Evolutionary conservation across 2,113 vertebrate genomes (phyloP).

Genomic region (Pagrus major): DNA sequence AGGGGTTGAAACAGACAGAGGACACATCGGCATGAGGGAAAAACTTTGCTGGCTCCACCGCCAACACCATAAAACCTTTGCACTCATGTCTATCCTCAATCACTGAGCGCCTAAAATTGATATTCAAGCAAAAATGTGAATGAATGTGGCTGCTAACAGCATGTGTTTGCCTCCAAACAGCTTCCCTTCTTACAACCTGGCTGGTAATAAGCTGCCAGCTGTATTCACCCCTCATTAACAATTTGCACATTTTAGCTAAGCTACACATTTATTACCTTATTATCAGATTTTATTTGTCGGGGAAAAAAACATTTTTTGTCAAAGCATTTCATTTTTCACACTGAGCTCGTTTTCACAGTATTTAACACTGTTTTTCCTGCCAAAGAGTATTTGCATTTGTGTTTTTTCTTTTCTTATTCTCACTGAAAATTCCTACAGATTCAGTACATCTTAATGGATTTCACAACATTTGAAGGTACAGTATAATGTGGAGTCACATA

Average conservation of each 20-base stretch:
- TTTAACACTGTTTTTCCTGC: constrained; percentile 18
- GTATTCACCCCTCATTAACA: constrained; percentile 66
- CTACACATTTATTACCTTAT: constrained; percentile 60
- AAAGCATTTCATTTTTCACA: constrained; percentile 37
- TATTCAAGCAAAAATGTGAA: constrained; percentile 36
- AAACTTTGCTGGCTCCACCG: constrained; percentile 22
- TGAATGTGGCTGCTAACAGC: constrained; percentile 28
- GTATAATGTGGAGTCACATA: not conserved
- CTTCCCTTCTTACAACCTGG: not conserved
- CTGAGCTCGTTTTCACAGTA: constrained; percentile 19
- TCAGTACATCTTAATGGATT: constrained; percentile 13
- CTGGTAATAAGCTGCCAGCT: constrained; percentile 60
- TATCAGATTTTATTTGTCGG: constrained; percentile 54
- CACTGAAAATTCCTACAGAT: not conserved
- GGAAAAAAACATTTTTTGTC: constrained; percentile 23
- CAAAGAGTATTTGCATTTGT: not conserved
- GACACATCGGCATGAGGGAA: constrained; percentile 41
- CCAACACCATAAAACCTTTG: constrained; percentile 18
- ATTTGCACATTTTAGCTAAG: constrained; percentile 68
- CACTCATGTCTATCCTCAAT: constrained; percentile 9
- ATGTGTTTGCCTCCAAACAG: constrained; percentile 36
- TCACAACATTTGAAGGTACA: not conserved
- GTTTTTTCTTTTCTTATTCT: not conserved
- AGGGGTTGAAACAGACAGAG: constrained; percentile 57
- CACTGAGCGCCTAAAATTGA: constrained; percentile 25